Evolutionary conservation across 2,888 invertebrate species (phyloP).

Genomic region (Caenorhabditis imperialis): DNA sequence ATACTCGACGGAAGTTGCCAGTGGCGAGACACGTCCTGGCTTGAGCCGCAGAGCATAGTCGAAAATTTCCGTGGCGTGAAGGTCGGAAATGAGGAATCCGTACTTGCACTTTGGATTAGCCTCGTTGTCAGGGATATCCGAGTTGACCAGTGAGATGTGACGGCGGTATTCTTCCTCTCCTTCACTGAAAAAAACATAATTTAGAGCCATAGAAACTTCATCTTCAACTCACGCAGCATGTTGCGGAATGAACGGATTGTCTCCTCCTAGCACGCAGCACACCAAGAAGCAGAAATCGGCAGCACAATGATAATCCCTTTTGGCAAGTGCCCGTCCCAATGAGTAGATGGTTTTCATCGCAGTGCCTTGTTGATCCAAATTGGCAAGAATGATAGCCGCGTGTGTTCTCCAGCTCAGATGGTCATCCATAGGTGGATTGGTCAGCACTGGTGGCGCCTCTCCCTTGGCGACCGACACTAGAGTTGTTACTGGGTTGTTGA

Average conservation of each 20-base stretch:
- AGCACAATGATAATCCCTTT: conserved; percentile 88
- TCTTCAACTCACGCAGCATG: conserved; percentile 27
- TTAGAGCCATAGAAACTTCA: background rate
- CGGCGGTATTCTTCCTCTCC: conserved; percentile 60
- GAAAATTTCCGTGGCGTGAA: conserved; percentile 75
- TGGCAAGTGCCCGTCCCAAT: conserved; percentile 71
- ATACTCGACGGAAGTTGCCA: conserved; percentile 59
- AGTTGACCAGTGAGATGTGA: conserved; percentile 73
- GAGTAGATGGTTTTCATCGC: conserved; percentile 72
- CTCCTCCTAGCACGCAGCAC: conserved; percentile 81
- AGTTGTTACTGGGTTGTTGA: conserved; percentile 72
- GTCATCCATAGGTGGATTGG: conserved; percentile 78
- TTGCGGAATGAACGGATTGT: conserved; percentile 62
- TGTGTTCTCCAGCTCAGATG: conserved; percentile 94
- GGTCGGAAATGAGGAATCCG: conserved; percentile 66
- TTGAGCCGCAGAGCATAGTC: conserved; percentile 67
- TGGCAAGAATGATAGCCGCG: conserved; percentile 90
- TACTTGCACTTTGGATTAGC: conserved; percentile 33
- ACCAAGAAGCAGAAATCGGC: conserved; percentile 97
- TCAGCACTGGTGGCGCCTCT: conserved; percentile 69
- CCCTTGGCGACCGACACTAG: conserved; percentile 71
- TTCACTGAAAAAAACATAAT: conserved; percentile 32
- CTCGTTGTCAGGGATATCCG: conserved; percentile 74
- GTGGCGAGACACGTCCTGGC: conserved; percentile 45
- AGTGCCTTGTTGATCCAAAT: conserved; percentile 49